Evolutionary conservation across 2,113 vertebrate genomes (phyloP), one percentile per base, ranked within the genome.

Genomic region (Epinephelus lanceolatus): DNA sequence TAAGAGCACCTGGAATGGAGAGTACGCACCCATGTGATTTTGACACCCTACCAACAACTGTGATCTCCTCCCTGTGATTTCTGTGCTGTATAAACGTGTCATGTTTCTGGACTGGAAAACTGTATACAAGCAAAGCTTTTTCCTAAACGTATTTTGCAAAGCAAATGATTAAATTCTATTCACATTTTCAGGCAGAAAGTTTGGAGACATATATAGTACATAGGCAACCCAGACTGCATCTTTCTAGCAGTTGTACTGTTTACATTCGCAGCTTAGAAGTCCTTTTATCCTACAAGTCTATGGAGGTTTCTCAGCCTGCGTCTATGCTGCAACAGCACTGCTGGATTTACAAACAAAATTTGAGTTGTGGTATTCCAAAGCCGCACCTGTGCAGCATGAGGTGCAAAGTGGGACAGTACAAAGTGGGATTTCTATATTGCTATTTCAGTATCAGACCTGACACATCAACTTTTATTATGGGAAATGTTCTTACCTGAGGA

Each of bases 401-500:
- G n/a, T 71, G 25, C 63, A 56, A 76, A 81, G 47, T 70, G 66
- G 66, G 51, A 84, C 42, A 40, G 25, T 33, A 57, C 45, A 60
- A 71, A 73, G 65, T 47, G 18, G 83, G 42, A 81, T 76, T 51
- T 80, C 42, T 71, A 19, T 27, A 66, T 19, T 45, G 56, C 25
- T 77, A 47, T 78, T 83, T 85, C 56, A 62, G 68, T 45, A 84
- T 73, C 4, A 57, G n/a, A 76, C 37, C 23, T 78, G 76, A 79
- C 65, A 72, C 45, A 17, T 59, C 14, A 56, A 51, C 21, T 81
- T 77, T 52, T 76, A 65, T 57, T 78, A 49, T 15, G 42, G 30
- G 4, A 85, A 81, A 67, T 73, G 47, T 63, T 90, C 89, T 93
- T 93, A 94, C 94, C 93, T 94, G 93, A 74, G 62, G 83, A 89